Evolutionary conservation across 2,113 vertebrate species (phyloP), one percentile per base, ranked within the genome.

Genomic region (Austrofundulus limnaeus): DNA sequence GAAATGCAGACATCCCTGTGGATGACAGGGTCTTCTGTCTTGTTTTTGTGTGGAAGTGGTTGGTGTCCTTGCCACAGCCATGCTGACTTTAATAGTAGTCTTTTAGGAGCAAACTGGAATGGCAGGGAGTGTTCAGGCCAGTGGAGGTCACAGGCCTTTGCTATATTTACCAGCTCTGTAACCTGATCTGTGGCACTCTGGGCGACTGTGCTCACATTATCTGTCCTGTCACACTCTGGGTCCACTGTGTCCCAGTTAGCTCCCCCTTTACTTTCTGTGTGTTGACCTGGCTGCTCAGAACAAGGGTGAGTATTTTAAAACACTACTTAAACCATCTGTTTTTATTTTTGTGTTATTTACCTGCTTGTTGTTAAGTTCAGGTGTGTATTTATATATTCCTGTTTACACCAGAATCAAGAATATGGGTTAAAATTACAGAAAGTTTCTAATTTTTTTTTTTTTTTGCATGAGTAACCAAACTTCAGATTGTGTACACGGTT

Each of bases 161-260:
- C 92, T 93, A 93, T 92, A 92, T 93, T 92, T 93, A 93, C 89
- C 82, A 57, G 84, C 85, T 66, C 75, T 89, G 92, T 90, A 93
- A 93, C 83, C 63, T 78, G 92, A 93, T 90, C 91, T 86, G 77
- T 85, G 87, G 80, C 86, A 92, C 92, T 90, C 89, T 86, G 89
- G 75, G 78, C 82, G 49, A 68, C 86, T 88, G 78, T 84, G 88
- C 87, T 87, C 87, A 90, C 79, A 55, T 86, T 84, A 73, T 86
- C 87, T 85, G 69, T 86, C 83, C 78, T 77, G 84, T 87, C 77
- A 73, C 82, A 84, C 77, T 89, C 78, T 64, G 76, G 78, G 80
- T 81, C 82, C 65, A 66, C 78, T 80, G 80, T 76, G 75, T 88
- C 78, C 72, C 48, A 54, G 80, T 64, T 66, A 70, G 76, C 72